A percentile compares a stretch with the other conserved stretches of the same genome.
Conservation (phyloP, 2,888 invertebrate genomes). For the Dione vanillae region DNA sequence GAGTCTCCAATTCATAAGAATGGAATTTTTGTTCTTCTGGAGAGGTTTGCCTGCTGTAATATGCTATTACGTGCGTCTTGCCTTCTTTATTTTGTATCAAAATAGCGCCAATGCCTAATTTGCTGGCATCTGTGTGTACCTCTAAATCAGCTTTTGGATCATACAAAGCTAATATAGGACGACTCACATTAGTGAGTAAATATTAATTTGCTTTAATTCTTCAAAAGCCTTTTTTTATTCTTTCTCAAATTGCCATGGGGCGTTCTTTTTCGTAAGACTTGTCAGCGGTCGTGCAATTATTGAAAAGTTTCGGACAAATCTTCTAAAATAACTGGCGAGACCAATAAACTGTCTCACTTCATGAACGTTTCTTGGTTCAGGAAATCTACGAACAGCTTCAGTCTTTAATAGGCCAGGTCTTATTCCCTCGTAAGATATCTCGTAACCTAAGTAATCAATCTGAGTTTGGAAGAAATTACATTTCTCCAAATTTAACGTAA, state of each 20-base stretch:
- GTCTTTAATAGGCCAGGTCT: neutral
- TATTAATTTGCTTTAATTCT: neutral
- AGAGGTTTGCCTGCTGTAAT: no score
- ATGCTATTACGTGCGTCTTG: no score
- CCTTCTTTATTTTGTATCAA: neutral
- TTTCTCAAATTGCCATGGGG: neutral
- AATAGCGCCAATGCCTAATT: slow-evolving; percentile 37
- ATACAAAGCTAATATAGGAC: slow-evolving; percentile 45
- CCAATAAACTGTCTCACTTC: neutral
- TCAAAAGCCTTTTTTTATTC: neutral
- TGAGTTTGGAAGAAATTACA: neutral
- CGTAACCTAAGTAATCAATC: neutral
- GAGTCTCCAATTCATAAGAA: no score
- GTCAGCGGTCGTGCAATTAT: neutral
- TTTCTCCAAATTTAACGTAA: neutral
- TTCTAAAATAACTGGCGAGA: neutral
- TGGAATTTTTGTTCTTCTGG: no score
- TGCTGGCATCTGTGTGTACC: slow-evolving; percentile 48
- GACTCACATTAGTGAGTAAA: no score
- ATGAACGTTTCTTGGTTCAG: neutral
- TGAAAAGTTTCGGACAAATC: neutral
- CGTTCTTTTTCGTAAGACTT: neutral
- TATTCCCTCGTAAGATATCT: neutral
- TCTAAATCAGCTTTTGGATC: slow-evolving; percentile 32
- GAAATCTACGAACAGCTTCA: neutral